Conservation (phyloP, 2,797 vertebrate species). For the Scomberomorus guttatus region DNA sequence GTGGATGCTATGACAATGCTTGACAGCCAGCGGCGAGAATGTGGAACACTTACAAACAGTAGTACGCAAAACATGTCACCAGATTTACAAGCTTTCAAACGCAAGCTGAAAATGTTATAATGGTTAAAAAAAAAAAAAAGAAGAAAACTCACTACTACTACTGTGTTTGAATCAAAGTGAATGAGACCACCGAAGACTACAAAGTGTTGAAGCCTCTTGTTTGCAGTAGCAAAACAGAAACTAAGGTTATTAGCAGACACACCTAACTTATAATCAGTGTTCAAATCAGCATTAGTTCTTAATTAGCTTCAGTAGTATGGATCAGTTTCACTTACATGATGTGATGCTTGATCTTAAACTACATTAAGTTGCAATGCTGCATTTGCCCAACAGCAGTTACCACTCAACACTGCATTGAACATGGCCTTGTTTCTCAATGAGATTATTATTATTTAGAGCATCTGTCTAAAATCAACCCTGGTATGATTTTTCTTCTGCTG, state of each 20-base stretch:
- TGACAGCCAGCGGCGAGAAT: background rate
- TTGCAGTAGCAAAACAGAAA: background rate
- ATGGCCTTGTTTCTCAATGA: too few species aligned
- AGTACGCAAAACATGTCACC: background rate
- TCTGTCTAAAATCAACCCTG: too few species aligned
- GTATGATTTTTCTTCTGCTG: background rate
- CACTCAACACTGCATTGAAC: too few species aligned
- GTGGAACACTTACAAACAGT: background rate
- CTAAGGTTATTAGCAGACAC: background rate
- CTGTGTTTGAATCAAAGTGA: background rate
- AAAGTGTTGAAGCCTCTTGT: background rate
- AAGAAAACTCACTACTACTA: background rate
- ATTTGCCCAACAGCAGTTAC: too few species aligned
- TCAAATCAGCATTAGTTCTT: background rate
- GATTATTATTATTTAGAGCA: too few species aligned
- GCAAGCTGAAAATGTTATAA: background rate
- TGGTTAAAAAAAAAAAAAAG: background rate
- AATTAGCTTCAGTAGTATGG: background rate
- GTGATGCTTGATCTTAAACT: background rate
- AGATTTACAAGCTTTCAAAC: background rate
- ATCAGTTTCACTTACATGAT: background rate
- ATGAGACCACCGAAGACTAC: background rate
- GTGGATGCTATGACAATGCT: background rate
- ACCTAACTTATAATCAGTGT: too few species aligned
- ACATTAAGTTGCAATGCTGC: background rate